Evolutionary conservation across 2,113 vertebrate species (phyloP), one percentile per base, ranked within the genome.

Genomic region (Python bivittatus): DNA sequence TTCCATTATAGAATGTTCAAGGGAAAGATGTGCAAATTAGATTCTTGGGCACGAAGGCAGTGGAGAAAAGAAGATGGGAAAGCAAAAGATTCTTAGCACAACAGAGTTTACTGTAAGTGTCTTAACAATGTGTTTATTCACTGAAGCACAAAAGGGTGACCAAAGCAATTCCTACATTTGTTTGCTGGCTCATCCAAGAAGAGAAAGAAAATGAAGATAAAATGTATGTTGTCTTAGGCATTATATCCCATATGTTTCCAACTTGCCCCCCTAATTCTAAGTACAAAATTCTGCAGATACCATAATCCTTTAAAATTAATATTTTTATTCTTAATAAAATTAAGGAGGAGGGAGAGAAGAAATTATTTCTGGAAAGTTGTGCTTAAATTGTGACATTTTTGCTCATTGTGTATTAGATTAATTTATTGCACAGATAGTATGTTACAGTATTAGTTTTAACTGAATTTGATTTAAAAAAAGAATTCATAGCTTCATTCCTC

Each of bases 381-480:
- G 33, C n/a, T 57, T 17, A 89, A 89, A 64, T 64, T 89, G 22
- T 68, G 15, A 9, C 12, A 33, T 20, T 88, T 29, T 25, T 61
- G 33, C 29, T 88, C 29, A 89, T 13, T 72, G 25, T 17, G 68
- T 38, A 86, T 64, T 33, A 88, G 87, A 88, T 92, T 72, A 90
- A 20, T 94, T 95, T 58, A 91, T 64, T 57, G 88, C 10, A 86
- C 20, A 88, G 48, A 52, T 88, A 27, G 79, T 48, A 88, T 0
- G 79, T 27, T 91, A n/a, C 44, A 85, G 25, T 90, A 88, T 94
- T 91, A 90, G 44, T 22, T 93, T 95, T 93, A 38, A 29, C 95
- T 92, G 92, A 95, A 95, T 88, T 58, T 89, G 25, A 15, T 89
- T 6, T 91, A 6, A 87, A 93, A 93, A 94, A 22, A 91, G 89